Conservation (phyloP, 2,113 vertebrate genomes). For the Saguinus midas region DNA sequence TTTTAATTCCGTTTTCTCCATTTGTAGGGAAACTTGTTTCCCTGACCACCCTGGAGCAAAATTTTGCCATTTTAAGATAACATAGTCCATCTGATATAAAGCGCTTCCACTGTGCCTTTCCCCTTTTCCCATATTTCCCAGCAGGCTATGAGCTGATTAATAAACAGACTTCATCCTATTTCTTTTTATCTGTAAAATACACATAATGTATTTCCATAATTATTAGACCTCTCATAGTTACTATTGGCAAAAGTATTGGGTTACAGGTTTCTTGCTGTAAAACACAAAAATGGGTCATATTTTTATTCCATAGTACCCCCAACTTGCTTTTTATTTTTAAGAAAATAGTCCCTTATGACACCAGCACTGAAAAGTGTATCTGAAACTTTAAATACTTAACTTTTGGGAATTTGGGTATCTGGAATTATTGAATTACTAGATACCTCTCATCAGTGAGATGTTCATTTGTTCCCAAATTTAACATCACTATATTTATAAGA, state of each 20-base stretch:
- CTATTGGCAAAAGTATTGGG: not conserved
- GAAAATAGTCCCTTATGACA: not conserved
- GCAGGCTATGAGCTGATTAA: not conserved
- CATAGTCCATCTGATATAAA: not conserved
- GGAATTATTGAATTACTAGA: not conserved
- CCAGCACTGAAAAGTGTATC: not conserved
- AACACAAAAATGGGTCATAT: not conserved
- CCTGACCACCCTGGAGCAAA: not conserved
- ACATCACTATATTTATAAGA: not conserved
- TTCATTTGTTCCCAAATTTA: slow-evolving; percentile 39
- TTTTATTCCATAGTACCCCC: not conserved
- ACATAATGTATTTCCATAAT: not conserved
- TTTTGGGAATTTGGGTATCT: not conserved
- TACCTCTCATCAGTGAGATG: not conserved
- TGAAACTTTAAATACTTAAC: slow-evolving; percentile 3
- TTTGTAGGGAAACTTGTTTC: not conserved
- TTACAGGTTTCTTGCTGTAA: slow-evolving; percentile 15
- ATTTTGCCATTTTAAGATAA: not conserved
- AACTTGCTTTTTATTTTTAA: slow-evolving; percentile 36
- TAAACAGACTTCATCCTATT: not conserved
- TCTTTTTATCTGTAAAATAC: not conserved
- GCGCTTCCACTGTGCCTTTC: not conserved
- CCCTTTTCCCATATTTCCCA: not conserved
- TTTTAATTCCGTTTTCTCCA: not conserved
- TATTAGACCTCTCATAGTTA: not conserved